Percentiles rank a stretch among this genome's conserved stretches.
Conservation (phyloP, 2,888 invertebrate species). For the Cantharis rustica region DNA sequence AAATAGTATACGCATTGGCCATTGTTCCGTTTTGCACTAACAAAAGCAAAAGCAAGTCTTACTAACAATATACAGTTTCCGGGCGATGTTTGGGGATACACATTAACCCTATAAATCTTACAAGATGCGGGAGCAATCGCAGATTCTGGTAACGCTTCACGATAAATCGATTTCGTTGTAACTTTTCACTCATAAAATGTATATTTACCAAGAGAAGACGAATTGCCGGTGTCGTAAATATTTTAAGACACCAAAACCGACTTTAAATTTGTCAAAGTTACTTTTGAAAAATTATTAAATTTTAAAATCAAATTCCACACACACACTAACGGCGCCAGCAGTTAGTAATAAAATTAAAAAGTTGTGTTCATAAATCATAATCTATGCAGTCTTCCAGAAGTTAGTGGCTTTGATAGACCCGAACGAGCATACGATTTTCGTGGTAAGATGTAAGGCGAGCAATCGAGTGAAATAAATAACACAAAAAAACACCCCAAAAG, state of each 20-base stretch:
- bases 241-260: not conserved
- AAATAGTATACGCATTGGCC: constrained; percentile 8
- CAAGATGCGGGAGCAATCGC: constrained; percentile 3
- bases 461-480: not conserved
- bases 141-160: constrained; percentile 1
- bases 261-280: not conserved
- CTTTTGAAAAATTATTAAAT: not conserved
- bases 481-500: not conserved
- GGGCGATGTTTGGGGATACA: constrained; percentile 1
- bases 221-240: not conserved
- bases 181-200: constrained; percentile 3
- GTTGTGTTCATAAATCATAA: not conserved
- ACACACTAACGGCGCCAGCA: not conserved
- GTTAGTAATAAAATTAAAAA: not conserved
- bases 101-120: constrained; percentile 4
- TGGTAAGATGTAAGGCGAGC: not conserved
- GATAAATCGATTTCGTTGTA: constrained; percentile 3
- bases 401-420: not conserved
- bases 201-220: not conserved
- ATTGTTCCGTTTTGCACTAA: constrained; percentile 18
- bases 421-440: not conserved
- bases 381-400: not conserved
- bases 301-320: not conserved
- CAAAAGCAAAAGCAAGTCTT: not conserved
- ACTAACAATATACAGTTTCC: constrained; percentile 14